Evolutionary conservation across 2,113 vertebrate species (phyloP), one percentile per base, ranked within the genome.

Genomic region (Dromaius novaehollandiae): DNA sequence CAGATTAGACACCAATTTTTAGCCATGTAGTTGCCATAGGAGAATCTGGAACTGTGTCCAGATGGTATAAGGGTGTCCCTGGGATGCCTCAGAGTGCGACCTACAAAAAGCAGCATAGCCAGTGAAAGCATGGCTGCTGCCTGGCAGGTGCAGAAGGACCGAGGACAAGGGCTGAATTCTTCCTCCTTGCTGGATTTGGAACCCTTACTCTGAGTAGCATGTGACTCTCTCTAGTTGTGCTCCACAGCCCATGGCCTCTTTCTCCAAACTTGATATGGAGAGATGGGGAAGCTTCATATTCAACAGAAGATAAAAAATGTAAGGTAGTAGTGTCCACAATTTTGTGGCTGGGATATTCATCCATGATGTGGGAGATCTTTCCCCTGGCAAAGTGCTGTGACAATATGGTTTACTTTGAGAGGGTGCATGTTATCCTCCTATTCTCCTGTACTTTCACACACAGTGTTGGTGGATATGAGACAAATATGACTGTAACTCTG

Each of bases 391-490:
- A 58, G 17, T 58, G 56, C 30, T 34, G 17, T 58, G 56, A 58
- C 30, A 19, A 18, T 58, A 11, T 58, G 17, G 30, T 58, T 58
- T 58, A 19, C 56, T 14, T 38, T 16, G 48, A 50, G 51, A 70
- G 13, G 10, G 8, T 7, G 2, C 1, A 1, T 0, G 0, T 71
- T 90, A 53, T 10, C 15, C 30, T 38, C 5, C 25, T 32, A 46
- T 38, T 32, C 14, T 71, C 4, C 64, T 74, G 65, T 0, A 0
- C 8, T 36, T 82, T 13, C 32, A 24, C 32, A n/a, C 32, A 46
- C 58, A 71, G 9, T 42, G 50, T 22, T 44, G 21, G 25, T 74
- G 53, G 9, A 25, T 50, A 36, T n/a, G 12, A 56, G 53, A 56
- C n/a, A 74, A 21, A 8, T 44, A 58, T 11, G 30, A 34, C 56